These are phyloP conservation scores for Lamellibrachia satsuma DNA, from an alignment of 2,888 invertebrate genomes.

Conservation along the genomic window DNA sequence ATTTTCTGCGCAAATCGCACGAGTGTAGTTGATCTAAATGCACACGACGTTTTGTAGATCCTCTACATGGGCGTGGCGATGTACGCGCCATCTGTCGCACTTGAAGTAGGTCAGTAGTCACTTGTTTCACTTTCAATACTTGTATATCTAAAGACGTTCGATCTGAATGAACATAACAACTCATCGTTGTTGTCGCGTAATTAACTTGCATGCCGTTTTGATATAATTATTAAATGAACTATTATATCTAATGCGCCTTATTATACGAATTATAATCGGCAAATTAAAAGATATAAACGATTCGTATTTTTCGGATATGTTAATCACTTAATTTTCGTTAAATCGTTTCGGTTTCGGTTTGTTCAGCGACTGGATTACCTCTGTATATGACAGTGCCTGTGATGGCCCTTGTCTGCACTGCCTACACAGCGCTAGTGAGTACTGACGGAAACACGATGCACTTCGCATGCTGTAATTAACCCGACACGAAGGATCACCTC, in stretches of 20 bases:
- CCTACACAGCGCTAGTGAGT: slow-evolving; percentile 32
- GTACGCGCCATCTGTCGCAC: neutral
- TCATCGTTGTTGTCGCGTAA: too few species aligned
- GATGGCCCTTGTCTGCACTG: slow-evolving; percentile 29
- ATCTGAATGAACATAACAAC: neutral
- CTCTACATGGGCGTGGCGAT: neutral
- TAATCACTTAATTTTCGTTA: neutral
- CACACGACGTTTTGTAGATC: neutral
- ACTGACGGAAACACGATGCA: neutral
- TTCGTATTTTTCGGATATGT: neutral
- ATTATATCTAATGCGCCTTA: neutral
- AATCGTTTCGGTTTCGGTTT: neutral
- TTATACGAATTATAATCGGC: too few species aligned
- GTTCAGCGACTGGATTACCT: slow-evolving; percentile 29
- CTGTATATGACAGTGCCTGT: slow-evolving; percentile 27
- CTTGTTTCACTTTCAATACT: neutral
- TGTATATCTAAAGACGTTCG: neutral
- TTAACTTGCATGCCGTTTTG: neutral
- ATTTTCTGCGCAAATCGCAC: too few species aligned
- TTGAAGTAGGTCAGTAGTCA: neutral
- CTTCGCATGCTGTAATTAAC: neutral
- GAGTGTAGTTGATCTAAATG: too few species aligned
- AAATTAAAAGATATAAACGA: too few species aligned
- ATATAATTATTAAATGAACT: neutral
- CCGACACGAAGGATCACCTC: neutral